These are phyloP conservation scores for Echinarachnius parma DNA, from an alignment of 53 echinoderm and acorn worm species.

Conservation along the genomic window DNA sequence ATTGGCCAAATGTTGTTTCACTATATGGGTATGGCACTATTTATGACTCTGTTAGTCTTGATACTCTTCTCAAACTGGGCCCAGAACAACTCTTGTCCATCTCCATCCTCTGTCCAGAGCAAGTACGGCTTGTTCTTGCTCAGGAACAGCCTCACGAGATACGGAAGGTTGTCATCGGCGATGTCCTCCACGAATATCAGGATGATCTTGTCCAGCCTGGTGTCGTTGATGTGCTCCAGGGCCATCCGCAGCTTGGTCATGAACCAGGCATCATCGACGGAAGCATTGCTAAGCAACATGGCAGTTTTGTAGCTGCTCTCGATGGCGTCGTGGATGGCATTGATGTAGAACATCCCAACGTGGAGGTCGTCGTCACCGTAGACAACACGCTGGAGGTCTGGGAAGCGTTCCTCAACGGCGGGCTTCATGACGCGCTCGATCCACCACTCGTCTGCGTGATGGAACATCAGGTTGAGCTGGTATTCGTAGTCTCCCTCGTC, in stretches of 20 bases:
- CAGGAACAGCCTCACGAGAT: constrained; percentile 31
- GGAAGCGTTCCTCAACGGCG: constrained; percentile 17
- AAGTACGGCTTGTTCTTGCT: constrained; percentile 29
- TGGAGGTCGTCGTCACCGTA: constrained; percentile 24
- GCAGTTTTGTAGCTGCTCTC: constrained; percentile 28
- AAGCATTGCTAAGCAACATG: constrained; percentile 24
- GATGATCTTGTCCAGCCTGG: constrained; percentile 22
- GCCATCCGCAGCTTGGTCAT: constrained; percentile 34
- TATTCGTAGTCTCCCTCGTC: constrained; percentile 4
- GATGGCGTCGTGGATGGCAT: constrained; percentile 15
- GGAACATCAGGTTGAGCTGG: constrained; percentile 30
- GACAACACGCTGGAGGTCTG: constrained; percentile 6
- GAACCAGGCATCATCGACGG: constrained; percentile 20
- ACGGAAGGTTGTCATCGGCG: constrained; percentile 14
- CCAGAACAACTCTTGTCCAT: constrained; percentile 30
- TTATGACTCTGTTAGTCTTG: constrained; percentile 17
- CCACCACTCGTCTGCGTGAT: constrained; percentile 9
- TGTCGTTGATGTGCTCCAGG: constrained; percentile 23
- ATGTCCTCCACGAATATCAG: constrained; percentile 27
- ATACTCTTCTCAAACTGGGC: constrained; percentile 29
- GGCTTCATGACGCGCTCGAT: constrained; percentile 6
- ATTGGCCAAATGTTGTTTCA: no score
- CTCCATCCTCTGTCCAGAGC: constrained; percentile 26
- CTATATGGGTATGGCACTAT: constrained; percentile 20
- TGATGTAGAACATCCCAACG: constrained; percentile 14